Percentiles rank a stretch among this genome's conserved stretches.
Evolutionary conservation across 35 echinoderm and acorn worm species (phyloP).

Genomic region (Amphiura filiformis): DNA sequence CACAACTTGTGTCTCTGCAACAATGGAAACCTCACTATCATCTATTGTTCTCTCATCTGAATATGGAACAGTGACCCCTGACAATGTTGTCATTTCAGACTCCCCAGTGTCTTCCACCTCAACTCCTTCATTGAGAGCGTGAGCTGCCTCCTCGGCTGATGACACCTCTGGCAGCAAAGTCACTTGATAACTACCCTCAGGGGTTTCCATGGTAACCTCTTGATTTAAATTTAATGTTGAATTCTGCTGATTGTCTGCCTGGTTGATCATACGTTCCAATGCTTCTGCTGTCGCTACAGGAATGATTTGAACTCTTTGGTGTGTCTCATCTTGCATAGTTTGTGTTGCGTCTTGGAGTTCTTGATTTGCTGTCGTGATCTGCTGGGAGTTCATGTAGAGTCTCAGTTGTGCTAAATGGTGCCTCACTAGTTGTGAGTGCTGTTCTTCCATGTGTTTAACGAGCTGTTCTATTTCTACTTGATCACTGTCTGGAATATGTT

Average conservation of each 20-base stretch:
- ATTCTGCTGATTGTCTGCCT: not conserved
- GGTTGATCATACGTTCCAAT: not conserved
- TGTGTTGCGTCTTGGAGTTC: not conserved
- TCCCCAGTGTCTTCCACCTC: not conserved
- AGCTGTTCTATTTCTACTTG: constrained; percentile 28
- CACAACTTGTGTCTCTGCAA: no score
- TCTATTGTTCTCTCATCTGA: not conserved
- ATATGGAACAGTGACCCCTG: not conserved
- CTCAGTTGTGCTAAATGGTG: constrained; percentile 48
- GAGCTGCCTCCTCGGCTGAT: not conserved
- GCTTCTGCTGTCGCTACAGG: not conserved
- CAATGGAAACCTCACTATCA: no score
- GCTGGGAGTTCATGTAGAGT: not conserved
- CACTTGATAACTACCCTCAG: not conserved
- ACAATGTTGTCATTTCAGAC: not conserved
- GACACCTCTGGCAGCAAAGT: not conserved
- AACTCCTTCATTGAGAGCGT: not conserved
- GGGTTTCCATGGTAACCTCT: not conserved
- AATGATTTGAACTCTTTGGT: not conserved
- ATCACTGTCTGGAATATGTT: constrained; percentile 12
- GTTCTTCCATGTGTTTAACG: constrained; percentile 24
- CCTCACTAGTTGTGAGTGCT: constrained; percentile 28
- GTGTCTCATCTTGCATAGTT: not conserved
- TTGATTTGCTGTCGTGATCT: not conserved
- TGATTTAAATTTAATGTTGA: not conserved